Conservation (phyloP, 2,888 invertebrate genomes). For the Sericinus montela region DNA sequence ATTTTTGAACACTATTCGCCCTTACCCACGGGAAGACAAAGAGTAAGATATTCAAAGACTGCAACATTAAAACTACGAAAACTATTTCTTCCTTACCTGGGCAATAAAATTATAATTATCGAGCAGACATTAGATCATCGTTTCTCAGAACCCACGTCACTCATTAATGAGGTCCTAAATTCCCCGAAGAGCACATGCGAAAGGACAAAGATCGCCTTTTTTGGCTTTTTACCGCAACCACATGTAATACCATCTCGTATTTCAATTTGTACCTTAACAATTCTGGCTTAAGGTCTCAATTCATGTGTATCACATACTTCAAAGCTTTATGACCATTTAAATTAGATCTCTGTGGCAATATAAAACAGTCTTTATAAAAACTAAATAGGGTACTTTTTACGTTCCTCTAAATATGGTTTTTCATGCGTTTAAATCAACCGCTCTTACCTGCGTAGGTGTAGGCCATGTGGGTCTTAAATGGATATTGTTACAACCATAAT, state of each 20-base stretch:
- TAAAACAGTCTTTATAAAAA: constrained; percentile 1
- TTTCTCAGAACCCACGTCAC: constrained; percentile 19
- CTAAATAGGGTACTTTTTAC: not conserved
- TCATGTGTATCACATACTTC: not conserved
- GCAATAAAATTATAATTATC: too few species aligned
- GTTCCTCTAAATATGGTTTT: constrained; percentile 2
- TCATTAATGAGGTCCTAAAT: constrained; percentile 41
- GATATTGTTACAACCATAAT: constrained; percentile 36
- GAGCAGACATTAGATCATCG: not conserved
- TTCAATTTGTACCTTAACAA: not conserved
- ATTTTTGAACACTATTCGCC: too few species aligned
- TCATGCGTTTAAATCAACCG: constrained; percentile 28
- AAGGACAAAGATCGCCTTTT: constrained; percentile 45
- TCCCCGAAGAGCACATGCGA: constrained; percentile 48
- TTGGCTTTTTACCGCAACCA: constrained; percentile 23
- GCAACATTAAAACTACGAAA: too few species aligned
- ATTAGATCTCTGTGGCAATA: not conserved
- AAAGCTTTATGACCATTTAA: not conserved
- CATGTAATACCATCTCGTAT: not conserved
- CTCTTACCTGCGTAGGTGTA: constrained; percentile 41
- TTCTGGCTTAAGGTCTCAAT: not conserved
- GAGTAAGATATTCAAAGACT: too few species aligned
- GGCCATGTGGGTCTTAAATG: constrained; percentile 32
- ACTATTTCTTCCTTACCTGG: too few species aligned
- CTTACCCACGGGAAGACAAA: too few species aligned